Evolutionary conservation across 2,797 vertebrate species (phyloP), one percentile per base, ranked within the genome.

Genomic region (Chelmon rostratus): DNA sequence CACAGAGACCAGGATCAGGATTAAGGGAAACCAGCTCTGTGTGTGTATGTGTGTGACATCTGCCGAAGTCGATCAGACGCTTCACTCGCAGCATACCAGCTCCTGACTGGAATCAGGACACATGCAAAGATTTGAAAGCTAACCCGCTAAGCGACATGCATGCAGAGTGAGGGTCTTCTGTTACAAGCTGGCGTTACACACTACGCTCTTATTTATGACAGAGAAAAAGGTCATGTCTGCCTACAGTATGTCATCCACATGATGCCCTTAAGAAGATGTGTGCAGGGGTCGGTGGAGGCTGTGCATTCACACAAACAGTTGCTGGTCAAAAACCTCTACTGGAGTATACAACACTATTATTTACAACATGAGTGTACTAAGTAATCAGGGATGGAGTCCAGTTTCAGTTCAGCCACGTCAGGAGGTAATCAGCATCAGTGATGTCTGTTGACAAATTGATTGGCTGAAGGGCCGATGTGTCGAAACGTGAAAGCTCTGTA

Each of bases 301-400:
- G 86, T 84, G 84, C 82, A 65, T 86, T 89, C 82, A 84, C 86
- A 90, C 86, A 91, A 90, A 91, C 88, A 91, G 89, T 81, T 92
- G 92, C 89, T 92, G 93, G 92, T 93, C 89, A 88, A 87, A 91
- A 91, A 91, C 83, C 88, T 89, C 90, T 90, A 91, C 83, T 86
- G 78, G 88, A 90, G 84, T 89, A 89, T 89, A 92, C 85, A 83
- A 82, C 82, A 83, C 79, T 86, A 88, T 65, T 92, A 93, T 93
- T 88, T 93, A 93, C 92, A 94, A 85, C 68, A 75, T 87, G 78
- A 85, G 84, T 86, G 87, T 76, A 77, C 69, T 73, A 72, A 63
- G 70, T 75, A 31, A 57, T 82, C 85, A 83, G 81, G 81, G 59
- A 75, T 70, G 89, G 78, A 78, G 82, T 40, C 86, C 76, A 7